These are phyloP conservation scores for Heterodera carotae DNA, from an alignment of 1,140 invertebrate species.

Conservation along the genomic window DNA sequence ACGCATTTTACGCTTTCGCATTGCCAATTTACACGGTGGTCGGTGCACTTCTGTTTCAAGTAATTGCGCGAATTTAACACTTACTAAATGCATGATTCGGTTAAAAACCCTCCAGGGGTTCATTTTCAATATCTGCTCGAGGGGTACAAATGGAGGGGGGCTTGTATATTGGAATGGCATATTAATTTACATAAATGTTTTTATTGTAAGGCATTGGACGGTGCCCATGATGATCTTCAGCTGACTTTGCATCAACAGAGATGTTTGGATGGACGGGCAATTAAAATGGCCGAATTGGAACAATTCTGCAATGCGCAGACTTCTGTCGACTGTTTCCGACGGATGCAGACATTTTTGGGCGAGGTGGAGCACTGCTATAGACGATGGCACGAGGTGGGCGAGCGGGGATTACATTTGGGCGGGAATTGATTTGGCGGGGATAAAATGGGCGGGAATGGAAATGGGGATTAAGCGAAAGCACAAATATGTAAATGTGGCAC, in stretches of 20 bases:
- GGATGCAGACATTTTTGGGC: constrained; percentile 44
- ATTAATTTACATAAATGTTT: constrained; percentile 24
- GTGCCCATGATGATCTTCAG: constrained; percentile 56
- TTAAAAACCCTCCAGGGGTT: too few species aligned
- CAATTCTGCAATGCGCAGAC: constrained; percentile 37
- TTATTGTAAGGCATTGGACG: constrained; percentile 51
- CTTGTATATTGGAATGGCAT: too few species aligned
- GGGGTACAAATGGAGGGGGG: too few species aligned
- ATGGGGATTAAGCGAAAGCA: neutral
- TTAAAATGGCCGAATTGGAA: constrained; percentile 29
- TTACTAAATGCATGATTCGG: too few species aligned
- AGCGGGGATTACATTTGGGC: too few species aligned
- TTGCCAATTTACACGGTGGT: constrained; percentile 57
- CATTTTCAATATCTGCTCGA: too few species aligned
- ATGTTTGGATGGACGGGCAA: constrained; percentile 43
- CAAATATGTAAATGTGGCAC: constrained; percentile 39
- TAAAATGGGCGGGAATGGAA: too few species aligned
- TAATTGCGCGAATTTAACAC: constrained; percentile 21
- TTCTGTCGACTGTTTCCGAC: constrained; percentile 44
- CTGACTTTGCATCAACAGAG: constrained; percentile 45
- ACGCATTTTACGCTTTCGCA: constrained; percentile 58
- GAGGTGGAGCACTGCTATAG: constrained; percentile 55
- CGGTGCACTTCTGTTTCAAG: constrained; percentile 57
- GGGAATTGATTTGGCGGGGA: too few species aligned
- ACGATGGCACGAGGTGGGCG: constrained; percentile 25